Evolutionary conservation across 2,797 vertebrate species (phyloP).

Genomic region (Sebastes itinus): DNA sequence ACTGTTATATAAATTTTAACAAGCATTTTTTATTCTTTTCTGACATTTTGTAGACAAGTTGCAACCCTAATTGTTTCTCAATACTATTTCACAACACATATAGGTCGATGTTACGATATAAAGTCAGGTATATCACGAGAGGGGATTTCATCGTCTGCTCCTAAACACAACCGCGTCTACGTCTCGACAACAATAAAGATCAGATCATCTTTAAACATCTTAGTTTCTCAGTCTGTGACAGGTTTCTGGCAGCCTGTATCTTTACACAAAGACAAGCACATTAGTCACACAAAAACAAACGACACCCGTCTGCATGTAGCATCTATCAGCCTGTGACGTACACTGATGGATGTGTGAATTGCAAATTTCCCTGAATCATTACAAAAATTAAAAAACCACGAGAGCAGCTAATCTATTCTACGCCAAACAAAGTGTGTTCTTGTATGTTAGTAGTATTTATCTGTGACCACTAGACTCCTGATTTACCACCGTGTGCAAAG

Average conservation of each 20-base stretch:
- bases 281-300: conserved; percentile 35
- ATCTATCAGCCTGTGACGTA: conserved; percentile 1
- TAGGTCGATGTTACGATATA: neutral
- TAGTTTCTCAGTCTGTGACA: neutral
- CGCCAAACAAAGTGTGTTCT: neutral
- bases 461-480: neutral
- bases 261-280: conserved; percentile 18
- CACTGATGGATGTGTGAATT: neutral
- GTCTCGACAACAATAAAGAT: neutral
- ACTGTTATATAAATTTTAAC: neutral
- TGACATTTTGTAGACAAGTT: neutral
- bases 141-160: neutral
- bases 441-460: neutral
- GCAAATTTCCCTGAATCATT: conserved; percentile 17
- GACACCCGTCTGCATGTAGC: conserved; percentile 1
- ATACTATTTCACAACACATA: neutral
- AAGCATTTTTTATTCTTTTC: neutral
- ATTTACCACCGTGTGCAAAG: conserved; percentile 21
- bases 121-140: neutral
- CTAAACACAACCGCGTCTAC: neutral
- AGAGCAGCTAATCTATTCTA: neutral
- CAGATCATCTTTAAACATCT: neutral
- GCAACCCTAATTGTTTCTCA: neutral
- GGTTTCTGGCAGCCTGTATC: conserved; percentile 1
- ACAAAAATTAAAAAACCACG: neutral